phyloP scores from a whole-genome alignment of 1,140 invertebrate genomes.

The Brachionus manjavacas region DNA sequence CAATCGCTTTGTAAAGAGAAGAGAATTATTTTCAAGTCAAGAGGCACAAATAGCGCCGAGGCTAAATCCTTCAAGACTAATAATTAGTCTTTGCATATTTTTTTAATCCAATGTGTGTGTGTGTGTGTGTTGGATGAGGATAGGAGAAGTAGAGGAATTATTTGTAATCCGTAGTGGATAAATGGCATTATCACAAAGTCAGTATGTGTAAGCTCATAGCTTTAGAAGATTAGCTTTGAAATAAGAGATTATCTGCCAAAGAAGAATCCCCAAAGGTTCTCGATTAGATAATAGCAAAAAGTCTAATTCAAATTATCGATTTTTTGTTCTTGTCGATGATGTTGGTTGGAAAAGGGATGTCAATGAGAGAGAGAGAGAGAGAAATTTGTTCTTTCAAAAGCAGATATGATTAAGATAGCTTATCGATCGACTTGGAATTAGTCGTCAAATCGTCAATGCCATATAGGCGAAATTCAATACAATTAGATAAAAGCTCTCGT shows the following conservation, averaged over 20 bases:
- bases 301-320: background rate
- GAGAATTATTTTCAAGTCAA: background rate
- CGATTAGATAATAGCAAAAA: background rate
- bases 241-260: background rate
- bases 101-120: background rate
- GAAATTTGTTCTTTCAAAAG: background rate
- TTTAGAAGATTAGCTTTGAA: constrained; percentile 17
- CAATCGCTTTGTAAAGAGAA: background rate
- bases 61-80: background rate
- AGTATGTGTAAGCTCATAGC: background rate
- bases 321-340: background rate
- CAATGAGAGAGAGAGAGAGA: background rate
- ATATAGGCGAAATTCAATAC: background rate
- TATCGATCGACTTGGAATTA: background rate
- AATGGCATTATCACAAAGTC: background rate
- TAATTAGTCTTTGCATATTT: background rate
- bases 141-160: background rate
- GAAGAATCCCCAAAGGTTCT: background rate
- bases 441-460: background rate
- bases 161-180: background rate
- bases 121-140: no score
- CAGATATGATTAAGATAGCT: background rate
- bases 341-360: background rate
- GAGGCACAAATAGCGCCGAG: background rate
- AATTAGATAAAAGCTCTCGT: background rate